Evolutionary conservation across 2,113 vertebrate species (phyloP), one percentile per base, ranked within the genome.

Genomic region (Datnioides undecimradiatus): DNA sequence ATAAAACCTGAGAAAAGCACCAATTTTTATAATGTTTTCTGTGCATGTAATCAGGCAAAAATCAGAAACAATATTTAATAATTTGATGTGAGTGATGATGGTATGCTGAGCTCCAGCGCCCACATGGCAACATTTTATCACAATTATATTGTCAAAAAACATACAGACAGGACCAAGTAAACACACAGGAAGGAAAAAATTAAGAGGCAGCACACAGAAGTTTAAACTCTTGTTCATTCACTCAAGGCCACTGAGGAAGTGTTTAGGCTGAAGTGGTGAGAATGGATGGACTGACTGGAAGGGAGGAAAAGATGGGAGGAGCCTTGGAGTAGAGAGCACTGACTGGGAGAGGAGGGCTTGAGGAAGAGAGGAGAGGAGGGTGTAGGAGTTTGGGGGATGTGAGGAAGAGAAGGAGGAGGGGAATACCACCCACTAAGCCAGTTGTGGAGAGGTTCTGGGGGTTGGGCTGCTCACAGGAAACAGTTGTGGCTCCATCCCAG

Each of bases 341-440:
- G 67, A 58, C 34, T 16, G 66, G 52, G 46, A 43, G 73, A 77
- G 69, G 69, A 77, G 52, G 40, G 69, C 36, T 79, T 68, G 73
- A 46, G 34, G 40, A 33, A 59, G 66, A 77, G 36, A 66, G 66
- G 69, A n/a, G 54, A 54, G 49, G 67, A 79, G 83, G 76, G 83
- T 74, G 77, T 82, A 71, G 70, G 83, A 83, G 85, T 88, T 81
- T 79, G 80, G 68, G 76, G 72, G 84, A 78, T 64, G 77, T 80
- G 76, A 82, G 80, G 59, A 54, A 7, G 58, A 68, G 76, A 78
- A 73, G 63, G 75, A 68, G 82, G 84, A 87, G 87, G 86, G 82
- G 73, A 80, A 94, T 95, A 88, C 95, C 95, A 95, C 95, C 95
- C 94, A 95, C 92, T 45, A 90, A 92, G 95, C 73, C 88, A 83